phyloP scores from a whole-genome alignment of 2,797 vertebrate species.

The Morus bassanus region DNA sequence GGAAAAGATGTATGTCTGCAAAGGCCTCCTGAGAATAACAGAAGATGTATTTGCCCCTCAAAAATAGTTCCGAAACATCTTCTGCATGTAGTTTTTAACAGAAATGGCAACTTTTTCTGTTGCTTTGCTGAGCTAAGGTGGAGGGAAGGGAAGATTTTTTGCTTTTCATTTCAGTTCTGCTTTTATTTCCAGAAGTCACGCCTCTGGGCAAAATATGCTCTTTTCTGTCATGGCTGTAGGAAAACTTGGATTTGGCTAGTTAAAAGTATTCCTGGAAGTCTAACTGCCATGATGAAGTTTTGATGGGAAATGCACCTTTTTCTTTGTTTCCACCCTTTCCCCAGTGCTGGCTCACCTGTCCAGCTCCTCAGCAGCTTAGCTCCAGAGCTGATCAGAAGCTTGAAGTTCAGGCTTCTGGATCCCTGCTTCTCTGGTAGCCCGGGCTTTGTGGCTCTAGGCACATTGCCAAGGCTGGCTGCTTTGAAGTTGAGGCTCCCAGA shows the following conservation, averaged over 20 bases:
- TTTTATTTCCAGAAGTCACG: neutral
- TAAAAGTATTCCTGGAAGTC: neutral
- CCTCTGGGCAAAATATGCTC: neutral
- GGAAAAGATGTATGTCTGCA: rapidly evolving
- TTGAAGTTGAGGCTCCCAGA: constrained; percentile 10
- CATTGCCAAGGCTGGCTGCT: neutral
- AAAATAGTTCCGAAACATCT: neutral
- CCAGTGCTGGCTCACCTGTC: neutral
- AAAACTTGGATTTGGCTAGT: neutral
- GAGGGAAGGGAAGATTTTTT: neutral
- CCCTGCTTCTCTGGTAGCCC: neutral
- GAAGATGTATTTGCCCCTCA: neutral
- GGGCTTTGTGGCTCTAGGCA: neutral
- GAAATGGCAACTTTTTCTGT: rapidly evolving
- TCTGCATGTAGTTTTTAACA: rapidly evolving
- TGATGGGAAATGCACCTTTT: neutral
- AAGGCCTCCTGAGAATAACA: rapidly evolving
- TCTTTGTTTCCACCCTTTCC: neutral
- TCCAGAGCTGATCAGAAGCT: neutral
- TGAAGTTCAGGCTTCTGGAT: neutral
- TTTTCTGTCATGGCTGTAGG: rapidly evolving
- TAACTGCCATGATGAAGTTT: neutral
- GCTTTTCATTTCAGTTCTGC: rapidly evolving
- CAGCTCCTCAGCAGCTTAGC: neutral
- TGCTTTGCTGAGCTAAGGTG: neutral